A percentile compares a stretch with the other conserved stretches of the same genome.
Evolutionary conservation across 1,140 invertebrate species (phyloP).

Genomic region (Babylonia areolata): DNA sequence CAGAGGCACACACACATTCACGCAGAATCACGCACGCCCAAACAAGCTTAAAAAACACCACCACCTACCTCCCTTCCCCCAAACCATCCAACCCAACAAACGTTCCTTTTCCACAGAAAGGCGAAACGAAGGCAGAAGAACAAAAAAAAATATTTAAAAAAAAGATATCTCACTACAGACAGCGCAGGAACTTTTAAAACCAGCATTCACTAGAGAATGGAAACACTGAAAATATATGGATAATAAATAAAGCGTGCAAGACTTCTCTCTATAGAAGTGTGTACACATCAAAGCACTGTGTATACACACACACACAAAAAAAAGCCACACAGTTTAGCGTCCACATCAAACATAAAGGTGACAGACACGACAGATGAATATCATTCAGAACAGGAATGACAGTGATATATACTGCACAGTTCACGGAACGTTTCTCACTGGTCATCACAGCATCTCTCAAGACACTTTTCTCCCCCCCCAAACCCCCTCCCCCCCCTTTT

Average conservation of each 20-base stretch:
- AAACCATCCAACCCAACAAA: background rate
- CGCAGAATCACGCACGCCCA: background rate
- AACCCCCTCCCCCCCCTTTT: no score
- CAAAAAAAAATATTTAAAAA: background rate
- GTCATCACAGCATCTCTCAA: no score
- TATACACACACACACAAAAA: background rate
- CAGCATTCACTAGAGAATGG: background rate
- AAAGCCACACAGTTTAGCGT: no score
- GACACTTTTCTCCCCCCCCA: no score
- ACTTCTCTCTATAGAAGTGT: no score
- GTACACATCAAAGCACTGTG: no score
- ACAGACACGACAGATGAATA: no score
- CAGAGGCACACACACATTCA: background rate
- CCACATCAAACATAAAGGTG: no score
- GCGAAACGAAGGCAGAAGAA: background rate
- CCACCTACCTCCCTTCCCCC: background rate
- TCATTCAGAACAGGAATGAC: no score
- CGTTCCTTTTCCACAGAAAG: background rate
- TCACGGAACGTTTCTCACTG: no score
- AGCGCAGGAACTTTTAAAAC: conserved; percentile 5
- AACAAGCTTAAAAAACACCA: background rate
- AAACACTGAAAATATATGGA: background rate
- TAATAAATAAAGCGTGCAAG: background rate
- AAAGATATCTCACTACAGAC: no score
- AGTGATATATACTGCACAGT: no score